phyloP scores from a whole-genome alignment of 2,113 vertebrate species.

The Brachionichthys hirsutus region DNA sequence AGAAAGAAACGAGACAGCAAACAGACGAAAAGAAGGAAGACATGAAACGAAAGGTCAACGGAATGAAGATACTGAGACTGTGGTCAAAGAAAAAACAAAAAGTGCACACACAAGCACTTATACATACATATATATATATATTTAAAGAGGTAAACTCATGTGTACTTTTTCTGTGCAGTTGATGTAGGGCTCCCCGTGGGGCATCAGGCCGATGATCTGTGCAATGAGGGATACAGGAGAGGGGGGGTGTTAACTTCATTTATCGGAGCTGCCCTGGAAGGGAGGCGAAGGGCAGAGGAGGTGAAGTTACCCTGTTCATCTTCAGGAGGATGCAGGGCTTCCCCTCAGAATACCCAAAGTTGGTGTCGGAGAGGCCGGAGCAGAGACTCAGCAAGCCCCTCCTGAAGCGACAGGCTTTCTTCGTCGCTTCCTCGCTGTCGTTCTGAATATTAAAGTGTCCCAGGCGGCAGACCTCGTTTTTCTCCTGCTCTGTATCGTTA shows the following conservation, averaged over 20 bases:
- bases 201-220: slow-evolving; percentile 93
- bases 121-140: too few species aligned
- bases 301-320: slow-evolving; percentile 89
- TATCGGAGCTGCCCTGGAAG: too few species aligned
- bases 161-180: slow-evolving; percentile 86
- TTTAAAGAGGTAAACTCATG: background rate
- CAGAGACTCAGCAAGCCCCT: slow-evolving; percentile 79
- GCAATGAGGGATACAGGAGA: slow-evolving; percentile 43
- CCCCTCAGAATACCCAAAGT: slow-evolving; percentile 87
- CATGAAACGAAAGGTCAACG: slow-evolving; percentile 57
- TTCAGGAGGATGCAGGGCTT: slow-evolving; percentile 91
- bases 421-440: slow-evolving; percentile 25
- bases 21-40: slow-evolving; percentile 49
- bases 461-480: slow-evolving; percentile 74
- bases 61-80: slow-evolving; percentile 49
- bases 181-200: slow-evolving; percentile 84
- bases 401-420: slow-evolving; percentile 86
- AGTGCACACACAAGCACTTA: slow-evolving; percentile 35
- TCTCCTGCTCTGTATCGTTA: slow-evolving; percentile 81
- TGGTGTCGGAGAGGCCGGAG: slow-evolving; percentile 82
- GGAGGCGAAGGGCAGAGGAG: too few species aligned
- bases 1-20: slow-evolving; percentile 81
- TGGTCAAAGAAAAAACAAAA: slow-evolving; percentile 42
- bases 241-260: background rate
- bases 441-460: slow-evolving; percentile 79